Conservation (phyloP, 2,797 vertebrate species). For the Chrosomus eos region DNA sequence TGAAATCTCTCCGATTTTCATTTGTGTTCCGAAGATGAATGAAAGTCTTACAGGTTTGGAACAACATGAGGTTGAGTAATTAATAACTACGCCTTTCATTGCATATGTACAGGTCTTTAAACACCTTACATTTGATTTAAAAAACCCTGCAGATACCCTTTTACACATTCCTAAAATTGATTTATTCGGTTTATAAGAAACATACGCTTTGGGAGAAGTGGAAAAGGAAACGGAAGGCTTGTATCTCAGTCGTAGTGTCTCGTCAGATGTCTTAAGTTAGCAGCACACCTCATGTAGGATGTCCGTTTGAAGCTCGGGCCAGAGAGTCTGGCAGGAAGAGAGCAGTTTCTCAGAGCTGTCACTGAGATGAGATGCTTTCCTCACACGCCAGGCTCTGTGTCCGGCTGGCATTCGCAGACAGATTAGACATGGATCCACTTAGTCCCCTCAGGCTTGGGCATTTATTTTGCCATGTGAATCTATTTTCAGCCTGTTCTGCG, state of each 20-base stretch:
- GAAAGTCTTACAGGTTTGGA: too few species aligned
- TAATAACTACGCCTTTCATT: background rate
- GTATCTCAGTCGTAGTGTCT: constrained; percentile 3
- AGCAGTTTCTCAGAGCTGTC: constrained; percentile 29
- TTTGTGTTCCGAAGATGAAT: background rate
- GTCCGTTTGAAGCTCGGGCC: constrained; percentile 6
- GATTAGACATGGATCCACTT: constrained; percentile 53
- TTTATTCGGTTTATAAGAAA: constrained; percentile 9
- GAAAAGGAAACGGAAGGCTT: constrained; percentile 13
- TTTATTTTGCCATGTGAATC: constrained; percentile 22
- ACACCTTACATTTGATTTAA: background rate
- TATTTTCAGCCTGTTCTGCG: constrained; percentile 28
- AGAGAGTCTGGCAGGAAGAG: constrained; percentile 34
- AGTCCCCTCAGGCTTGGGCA: constrained; percentile 21
- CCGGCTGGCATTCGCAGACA: constrained; percentile 38
- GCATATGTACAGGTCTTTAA: too few species aligned
- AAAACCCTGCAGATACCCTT: background rate
- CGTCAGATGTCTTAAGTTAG: background rate
- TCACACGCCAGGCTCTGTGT: constrained; percentile 19
- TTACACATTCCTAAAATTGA: background rate
- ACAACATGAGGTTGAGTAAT: background rate
- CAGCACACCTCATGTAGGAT: constrained; percentile 22
- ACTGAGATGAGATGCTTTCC: background rate
- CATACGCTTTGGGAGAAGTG: background rate
- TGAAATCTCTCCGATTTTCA: background rate